Conservation (phyloP, 2,797 vertebrate genomes). For the Aulostomus chinensis region DNA sequence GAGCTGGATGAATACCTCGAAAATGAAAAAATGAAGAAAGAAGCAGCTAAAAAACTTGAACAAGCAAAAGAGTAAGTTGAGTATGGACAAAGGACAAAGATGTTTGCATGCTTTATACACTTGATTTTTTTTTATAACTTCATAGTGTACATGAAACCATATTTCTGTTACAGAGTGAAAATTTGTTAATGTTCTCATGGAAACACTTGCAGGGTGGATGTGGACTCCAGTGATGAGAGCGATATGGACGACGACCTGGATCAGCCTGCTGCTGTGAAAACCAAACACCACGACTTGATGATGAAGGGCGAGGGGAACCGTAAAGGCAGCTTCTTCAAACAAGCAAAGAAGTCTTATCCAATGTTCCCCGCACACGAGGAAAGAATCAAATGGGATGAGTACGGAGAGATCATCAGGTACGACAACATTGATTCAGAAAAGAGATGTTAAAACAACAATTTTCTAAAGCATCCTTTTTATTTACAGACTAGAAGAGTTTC, state of each 20-base stretch:
- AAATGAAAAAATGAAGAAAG: constrained; percentile 96
- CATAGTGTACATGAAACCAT: too few species aligned
- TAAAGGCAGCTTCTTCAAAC: constrained; percentile 99
- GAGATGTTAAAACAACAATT: too few species aligned
- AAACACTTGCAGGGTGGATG: constrained; percentile 84
- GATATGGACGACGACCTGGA: constrained; percentile 95
- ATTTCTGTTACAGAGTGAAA: not conserved
- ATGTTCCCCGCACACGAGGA: constrained; percentile 99
- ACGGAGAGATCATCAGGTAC: constrained; percentile 98
- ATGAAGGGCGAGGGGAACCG: constrained; percentile 97
- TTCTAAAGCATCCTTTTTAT: constrained; percentile 5
- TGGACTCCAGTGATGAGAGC: constrained; percentile 98
- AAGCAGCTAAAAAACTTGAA: constrained; percentile 96
- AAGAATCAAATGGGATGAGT: constrained; percentile 98
- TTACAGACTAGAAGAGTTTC: constrained; percentile 93
- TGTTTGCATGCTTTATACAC: not conserved
- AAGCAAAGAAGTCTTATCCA: constrained; percentile 97
- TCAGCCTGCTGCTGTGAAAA: constrained; percentile 88
- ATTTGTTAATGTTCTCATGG: constrained; percentile 6
- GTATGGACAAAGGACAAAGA: not conserved
- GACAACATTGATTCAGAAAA: not conserved
- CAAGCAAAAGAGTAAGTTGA: constrained; percentile 95
- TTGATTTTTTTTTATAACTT: too few species aligned
- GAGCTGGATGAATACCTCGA: constrained; percentile 96
- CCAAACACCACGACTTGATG: constrained; percentile 96